Evolutionary conservation across 1,140 invertebrate species (phyloP).

Genomic region (Rhopalosiphum maidis): DNA sequence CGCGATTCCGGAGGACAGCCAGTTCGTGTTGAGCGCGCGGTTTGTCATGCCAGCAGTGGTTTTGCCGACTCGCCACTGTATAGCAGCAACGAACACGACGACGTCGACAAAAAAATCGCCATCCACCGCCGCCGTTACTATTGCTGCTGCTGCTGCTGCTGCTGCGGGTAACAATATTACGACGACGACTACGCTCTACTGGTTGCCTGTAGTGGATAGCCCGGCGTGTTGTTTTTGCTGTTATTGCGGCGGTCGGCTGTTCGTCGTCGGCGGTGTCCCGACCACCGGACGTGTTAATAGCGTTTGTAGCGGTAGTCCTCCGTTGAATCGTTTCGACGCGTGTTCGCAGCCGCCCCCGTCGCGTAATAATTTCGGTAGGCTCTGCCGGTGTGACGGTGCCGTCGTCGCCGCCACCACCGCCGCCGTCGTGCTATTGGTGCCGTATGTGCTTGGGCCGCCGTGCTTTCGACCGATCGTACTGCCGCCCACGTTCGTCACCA

Average conservation of each 20-base stretch:
- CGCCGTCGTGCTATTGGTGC: constrained; percentile 30
- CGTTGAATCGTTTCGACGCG: background rate
- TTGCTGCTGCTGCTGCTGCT: background rate
- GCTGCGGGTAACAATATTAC: background rate
- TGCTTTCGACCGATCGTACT: constrained; percentile 53
- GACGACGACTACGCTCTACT: constrained; percentile 10
- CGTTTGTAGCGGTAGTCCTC: background rate
- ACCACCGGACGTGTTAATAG: background rate
- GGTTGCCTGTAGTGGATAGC: constrained; percentile 52
- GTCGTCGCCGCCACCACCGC: background rate
- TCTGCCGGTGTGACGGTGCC: constrained; percentile 13
- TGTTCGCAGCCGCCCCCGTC: background rate
- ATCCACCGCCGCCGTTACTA: background rate
- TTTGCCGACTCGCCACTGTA: constrained; percentile 47
- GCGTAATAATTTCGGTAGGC: constrained; percentile 16
- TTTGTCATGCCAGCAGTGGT: constrained; percentile 58
- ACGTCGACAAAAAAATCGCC: background rate
- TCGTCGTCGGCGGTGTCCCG: background rate
- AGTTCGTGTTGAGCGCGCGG: constrained; percentile 57
- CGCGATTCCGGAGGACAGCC: constrained; percentile 53
- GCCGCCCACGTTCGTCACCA: constrained; percentile 37
- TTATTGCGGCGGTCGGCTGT: constrained; percentile 37
- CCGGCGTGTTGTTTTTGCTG: constrained; percentile 22
- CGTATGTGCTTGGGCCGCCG: constrained; percentile 54
- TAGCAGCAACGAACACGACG: constrained; percentile 44